Evolutionary conservation across 2,888 invertebrate species (phyloP), one percentile per base, ranked within the genome.

Genomic region (Amphipyra berbera): DNA sequence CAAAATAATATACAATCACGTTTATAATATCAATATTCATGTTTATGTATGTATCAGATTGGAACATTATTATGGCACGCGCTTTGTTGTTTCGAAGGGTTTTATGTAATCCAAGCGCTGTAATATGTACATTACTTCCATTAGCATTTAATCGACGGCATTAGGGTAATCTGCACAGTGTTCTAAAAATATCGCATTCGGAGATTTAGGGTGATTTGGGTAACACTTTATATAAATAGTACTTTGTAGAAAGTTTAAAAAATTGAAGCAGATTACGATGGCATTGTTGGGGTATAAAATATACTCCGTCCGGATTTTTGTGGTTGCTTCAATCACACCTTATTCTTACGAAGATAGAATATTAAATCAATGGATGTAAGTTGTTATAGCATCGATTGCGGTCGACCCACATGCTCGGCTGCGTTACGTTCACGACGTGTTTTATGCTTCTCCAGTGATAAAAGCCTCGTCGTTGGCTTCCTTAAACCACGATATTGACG

Each of bases 351-450:
- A 71, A 72, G 64, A 78, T 65, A 61, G 65, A 73, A 68, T 78
- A 73, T 67, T 71, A 65, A 77, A 79, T 79, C 58, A 72, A 78
- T 62, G 68, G 60, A 60, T 70, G 65, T 68, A 77, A 76, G 75
- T 73, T 64, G 67, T 74, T 82, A 78, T 78, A 81, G 79, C 78
- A 73, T 76, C 67, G 73, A 77, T 77, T 76, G 72, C 78, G 72
- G 72, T 73, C 73, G 81, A 79, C 81, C 83, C 76, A 82, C 73
- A 78, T 84, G 78, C 71, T 81, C 75, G 73, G 47, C 54, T 50
- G 55, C 73, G 76, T 77, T 76, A 76, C 73, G 63, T 71, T 77
- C 71, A 78, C 68, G 69, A 67, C 54, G 68, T 74, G 66, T 73
- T 74, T 78, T 78, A 79, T 73, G 65, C 68, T 65, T 49, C 53